Evolutionary conservation across 2,797 vertebrate genomes (phyloP), one percentile per base, ranked within the genome.

Genomic region (Crocidura indochinensis): DNA sequence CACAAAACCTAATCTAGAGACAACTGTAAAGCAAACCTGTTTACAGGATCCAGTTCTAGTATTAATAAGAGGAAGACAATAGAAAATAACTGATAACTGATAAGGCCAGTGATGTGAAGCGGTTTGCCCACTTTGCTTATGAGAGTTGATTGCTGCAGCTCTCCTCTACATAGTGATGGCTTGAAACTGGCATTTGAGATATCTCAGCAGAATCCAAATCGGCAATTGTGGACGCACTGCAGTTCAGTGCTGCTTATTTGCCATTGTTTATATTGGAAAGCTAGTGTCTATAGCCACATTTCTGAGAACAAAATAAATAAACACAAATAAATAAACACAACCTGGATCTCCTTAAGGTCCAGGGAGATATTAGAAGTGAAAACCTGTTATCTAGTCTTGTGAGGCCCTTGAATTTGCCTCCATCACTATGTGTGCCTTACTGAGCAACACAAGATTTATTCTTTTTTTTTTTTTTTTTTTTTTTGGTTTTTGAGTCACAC

Each of bases 141-240:
- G 12, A 8, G 7, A 31, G 38, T 15, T 22, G 15, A 49, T 22
- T 10, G 29, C 46, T 26, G 10, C 26, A 8, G 49, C 27, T 67
- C 62, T 69, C 6, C 4, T 1, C 1, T 1, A 44, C 24, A 60
- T 7, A 10, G 2, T 69, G 17, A 44, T 1, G 24, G 4, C 5
- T 51, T 47, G 9, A 11, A 60, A 49, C 2, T 68, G 20, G n/a
- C 24, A 8, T 12, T 8, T 5, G 10, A 27, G 15, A 44, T 60
- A 17, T 46, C 17, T 90, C 26, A 68, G 83, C 19, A 62, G 9
- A 71, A 29, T 4, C 64, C 73, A 53, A 88, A 17, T 11, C 22
- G 44, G 14, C 19, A 67, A 79, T 38, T 38, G 38, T 2, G 5
- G 38, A 38, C 38, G 62, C 9, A 14, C 15, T 69, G 6, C 24